A percentile compares a stretch with the other conserved stretches of the same genome.
These are phyloP conservation scores for Speoplatyrhinus poulsoni DNA, from an alignment of 2,113 vertebrate genomes.

Conservation along the genomic window DNA sequence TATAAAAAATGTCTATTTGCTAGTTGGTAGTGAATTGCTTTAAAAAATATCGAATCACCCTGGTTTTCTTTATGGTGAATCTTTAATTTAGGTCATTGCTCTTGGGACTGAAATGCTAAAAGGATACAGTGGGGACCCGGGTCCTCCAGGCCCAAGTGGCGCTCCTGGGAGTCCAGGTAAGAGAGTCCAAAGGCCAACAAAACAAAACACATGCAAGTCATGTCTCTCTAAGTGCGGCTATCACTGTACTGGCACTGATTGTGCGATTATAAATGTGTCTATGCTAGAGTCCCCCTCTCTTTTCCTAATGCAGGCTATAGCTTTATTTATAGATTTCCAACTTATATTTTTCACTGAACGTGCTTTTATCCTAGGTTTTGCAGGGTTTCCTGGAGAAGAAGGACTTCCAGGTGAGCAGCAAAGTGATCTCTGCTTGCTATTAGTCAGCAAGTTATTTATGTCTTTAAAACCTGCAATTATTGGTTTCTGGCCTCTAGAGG, in stretches of 20 bases:
- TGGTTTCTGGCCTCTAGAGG: too few species aligned
- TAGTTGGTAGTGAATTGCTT: not conserved
- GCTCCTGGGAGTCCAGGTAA: slow-evolving; percentile 47
- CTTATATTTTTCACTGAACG: too few species aligned
- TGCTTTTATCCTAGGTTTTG: slow-evolving; percentile 36
- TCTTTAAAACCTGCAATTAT: too few species aligned
- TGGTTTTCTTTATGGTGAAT: not conserved
- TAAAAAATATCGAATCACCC: not conserved
- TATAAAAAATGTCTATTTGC: too few species aligned
- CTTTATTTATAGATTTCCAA: too few species aligned
- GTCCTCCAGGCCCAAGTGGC: slow-evolving; percentile 49
- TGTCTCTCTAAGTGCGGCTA: not conserved
- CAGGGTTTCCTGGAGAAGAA: slow-evolving; percentile 46
- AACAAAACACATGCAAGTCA: not conserved
- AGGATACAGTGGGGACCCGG: slow-evolving; percentile 53
- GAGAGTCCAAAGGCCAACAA: not conserved
- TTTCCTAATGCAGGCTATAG: too few species aligned
- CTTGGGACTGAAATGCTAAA: slow-evolving; percentile 28
- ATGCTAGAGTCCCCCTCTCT: not conserved
- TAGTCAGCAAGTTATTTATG: too few species aligned
- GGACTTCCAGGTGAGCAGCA: slow-evolving; percentile 53
- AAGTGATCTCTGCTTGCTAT: not conserved
- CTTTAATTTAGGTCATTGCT: slow-evolving; percentile 24
- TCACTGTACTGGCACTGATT: not conserved
- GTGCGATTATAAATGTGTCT: not conserved